Evolutionary conservation across 1,140 invertebrate genomes (phyloP).

Genomic region (Bombus polaris): DNA sequence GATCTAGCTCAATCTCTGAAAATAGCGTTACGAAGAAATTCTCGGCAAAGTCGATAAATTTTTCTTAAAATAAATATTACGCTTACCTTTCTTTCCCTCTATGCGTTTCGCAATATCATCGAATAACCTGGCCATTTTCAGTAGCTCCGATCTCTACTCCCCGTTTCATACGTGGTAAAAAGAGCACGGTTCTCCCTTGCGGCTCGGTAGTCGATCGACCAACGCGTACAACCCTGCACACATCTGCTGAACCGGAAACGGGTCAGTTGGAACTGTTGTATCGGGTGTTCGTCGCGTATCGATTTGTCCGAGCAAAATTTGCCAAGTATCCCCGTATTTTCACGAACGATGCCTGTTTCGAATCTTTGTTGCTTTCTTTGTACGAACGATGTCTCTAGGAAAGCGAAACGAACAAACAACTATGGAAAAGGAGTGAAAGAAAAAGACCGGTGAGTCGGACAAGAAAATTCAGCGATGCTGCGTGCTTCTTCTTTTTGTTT

Average conservation of each 20-base stretch:
- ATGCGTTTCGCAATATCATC: background rate
- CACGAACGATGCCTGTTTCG: background rate
- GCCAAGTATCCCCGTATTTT: background rate
- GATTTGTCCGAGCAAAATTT: conserved; percentile 32
- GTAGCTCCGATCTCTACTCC: background rate
- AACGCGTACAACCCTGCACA: background rate
- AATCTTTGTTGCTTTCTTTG: background rate
- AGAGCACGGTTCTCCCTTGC: conserved; percentile 9
- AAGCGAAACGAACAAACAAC: background rate
- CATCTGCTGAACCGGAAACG: conserved; percentile 54
- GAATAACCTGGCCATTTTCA: background rate
- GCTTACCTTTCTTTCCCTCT: too few species aligned
- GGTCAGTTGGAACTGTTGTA: conserved; percentile 48
- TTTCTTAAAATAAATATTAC: background rate
- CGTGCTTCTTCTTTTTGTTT: background rate
- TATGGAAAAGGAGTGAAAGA: background rate
- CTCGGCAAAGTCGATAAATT: background rate
- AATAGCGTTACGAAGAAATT: background rate
- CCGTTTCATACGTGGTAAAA: background rate
- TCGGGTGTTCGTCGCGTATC: conserved; percentile 37
- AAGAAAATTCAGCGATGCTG: background rate
- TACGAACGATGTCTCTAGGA: background rate
- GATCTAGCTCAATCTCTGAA: background rate
- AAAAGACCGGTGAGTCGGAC: background rate
- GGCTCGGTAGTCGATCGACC: background rate